Percentiles rank a stretch among this genome's conserved stretches.
Evolutionary conservation across 2,888 invertebrate genomes (phyloP).

Genomic region (Amphipyra tragopoginis): DNA sequence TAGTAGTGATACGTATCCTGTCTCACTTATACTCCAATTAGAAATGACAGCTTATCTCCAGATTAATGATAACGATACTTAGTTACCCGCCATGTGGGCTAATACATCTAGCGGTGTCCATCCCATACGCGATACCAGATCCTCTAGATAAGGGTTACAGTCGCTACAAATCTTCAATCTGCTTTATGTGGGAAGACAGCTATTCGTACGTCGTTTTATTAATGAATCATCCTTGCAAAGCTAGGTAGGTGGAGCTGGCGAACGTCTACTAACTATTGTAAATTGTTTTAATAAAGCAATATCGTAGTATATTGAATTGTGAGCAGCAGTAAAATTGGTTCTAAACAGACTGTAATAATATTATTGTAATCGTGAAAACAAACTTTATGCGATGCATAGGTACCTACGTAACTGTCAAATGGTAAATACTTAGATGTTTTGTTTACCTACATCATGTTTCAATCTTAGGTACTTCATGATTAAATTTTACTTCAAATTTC

Average conservation of each 20-base stretch:
- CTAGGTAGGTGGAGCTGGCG: conserved; percentile 61
- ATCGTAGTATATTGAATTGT: neutral
- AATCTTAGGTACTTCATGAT: too few species aligned
- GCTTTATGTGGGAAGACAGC: conserved; percentile 60
- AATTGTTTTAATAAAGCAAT: conserved; percentile 17
- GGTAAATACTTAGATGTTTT: neutral
- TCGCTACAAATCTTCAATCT: conserved; percentile 66
- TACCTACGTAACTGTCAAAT: neutral
- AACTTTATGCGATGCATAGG: neutral
- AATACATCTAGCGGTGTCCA: conserved; percentile 75
- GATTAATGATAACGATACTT: conserved; percentile 78
- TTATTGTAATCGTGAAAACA: neutral
- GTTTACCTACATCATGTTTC: too few species aligned
- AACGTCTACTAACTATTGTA: conserved; percentile 48
- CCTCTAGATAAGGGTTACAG: conserved; percentile 70
- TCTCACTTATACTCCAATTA: conserved; percentile 80
- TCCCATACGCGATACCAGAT: conserved; percentile 69
- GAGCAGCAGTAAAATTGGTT: conserved; percentile 8
- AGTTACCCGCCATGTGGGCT: conserved; percentile 73
- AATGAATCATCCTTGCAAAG: conserved; percentile 62
- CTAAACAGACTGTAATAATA: conserved; percentile 13
- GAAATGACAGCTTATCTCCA: conserved; percentile 76
- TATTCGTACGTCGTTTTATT: conserved; percentile 67
- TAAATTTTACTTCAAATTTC: too few species aligned
- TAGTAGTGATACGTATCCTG: conserved; percentile 66